Conservation (phyloP, 1,140 invertebrate genomes). For the Drosophila miranda region DNA sequence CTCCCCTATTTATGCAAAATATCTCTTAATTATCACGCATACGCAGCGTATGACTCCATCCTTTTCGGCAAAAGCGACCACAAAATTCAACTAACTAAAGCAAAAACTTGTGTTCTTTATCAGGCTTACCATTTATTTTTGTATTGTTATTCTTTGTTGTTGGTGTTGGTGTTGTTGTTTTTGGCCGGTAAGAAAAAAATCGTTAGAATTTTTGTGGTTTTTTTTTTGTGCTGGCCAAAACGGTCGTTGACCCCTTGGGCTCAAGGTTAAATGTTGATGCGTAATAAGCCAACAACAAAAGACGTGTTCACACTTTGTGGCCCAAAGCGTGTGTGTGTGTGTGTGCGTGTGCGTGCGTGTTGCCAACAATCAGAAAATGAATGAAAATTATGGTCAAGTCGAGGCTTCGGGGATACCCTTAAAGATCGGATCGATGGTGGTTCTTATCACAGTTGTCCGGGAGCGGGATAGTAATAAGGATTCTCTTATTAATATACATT, state of each 20-base stretch:
- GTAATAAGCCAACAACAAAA: constrained; percentile 63
- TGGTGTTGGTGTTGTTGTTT: constrained; percentile 27
- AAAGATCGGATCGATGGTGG: not conserved
- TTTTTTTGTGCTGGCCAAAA: constrained; percentile 67
- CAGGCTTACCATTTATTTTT: constrained; percentile 24
- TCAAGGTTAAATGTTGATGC: constrained; percentile 79
- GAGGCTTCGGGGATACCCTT: no score
- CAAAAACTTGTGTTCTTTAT: constrained; percentile 38
- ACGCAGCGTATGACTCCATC: constrained; percentile 37
- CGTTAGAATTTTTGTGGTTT: constrained; percentile 66
- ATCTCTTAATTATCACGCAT: constrained; percentile 42
- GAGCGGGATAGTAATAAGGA: no score
- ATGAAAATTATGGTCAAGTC: no score
- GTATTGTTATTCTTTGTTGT: constrained; percentile 36
- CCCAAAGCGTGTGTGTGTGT: constrained; percentile 54
- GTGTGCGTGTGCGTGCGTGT: no score
- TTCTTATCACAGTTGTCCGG: not conserved
- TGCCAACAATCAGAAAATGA: no score
- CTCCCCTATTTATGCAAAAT: not conserved
- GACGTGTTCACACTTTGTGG: constrained; percentile 61
- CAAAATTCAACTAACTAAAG: constrained; percentile 27
- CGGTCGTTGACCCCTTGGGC: constrained; percentile 66
- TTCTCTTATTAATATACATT: no score
- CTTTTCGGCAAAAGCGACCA: not conserved
- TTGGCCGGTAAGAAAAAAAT: constrained; percentile 57